These are phyloP conservation scores for Litocranius walleri DNA, from an alignment of 2,113 vertebrate species.

Conservation along the genomic window DNA sequence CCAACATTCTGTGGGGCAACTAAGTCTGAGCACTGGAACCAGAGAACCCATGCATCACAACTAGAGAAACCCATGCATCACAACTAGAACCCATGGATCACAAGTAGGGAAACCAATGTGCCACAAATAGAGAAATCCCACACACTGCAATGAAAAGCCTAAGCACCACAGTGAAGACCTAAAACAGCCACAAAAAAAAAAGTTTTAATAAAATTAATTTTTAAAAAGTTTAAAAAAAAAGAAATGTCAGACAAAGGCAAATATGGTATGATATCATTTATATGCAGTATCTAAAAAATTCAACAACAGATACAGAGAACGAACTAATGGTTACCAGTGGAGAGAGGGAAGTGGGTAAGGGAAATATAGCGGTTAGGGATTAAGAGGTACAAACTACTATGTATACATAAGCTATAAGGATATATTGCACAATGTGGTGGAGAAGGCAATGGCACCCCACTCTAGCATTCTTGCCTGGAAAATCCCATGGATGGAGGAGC, in stretches of 20 bases:
- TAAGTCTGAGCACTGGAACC: not conserved
- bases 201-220: not conserved
- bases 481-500: too few relatives aligned
- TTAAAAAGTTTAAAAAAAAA: not conserved
- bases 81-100: not conserved
- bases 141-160: not conserved
- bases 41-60: not conserved
- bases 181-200: rapidly evolving
- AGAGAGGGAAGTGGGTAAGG: not conserved
- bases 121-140: not conserved
- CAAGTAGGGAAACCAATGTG: not conserved
- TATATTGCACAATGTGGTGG: not conserved
- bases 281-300: not conserved
- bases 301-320: not conserved
- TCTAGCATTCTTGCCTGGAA: too few relatives aligned
- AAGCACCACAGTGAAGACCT: not conserved
- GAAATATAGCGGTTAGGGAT: not conserved
- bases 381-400: not conserved
- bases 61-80: not conserved
- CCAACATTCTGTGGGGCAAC: not conserved
- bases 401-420: not conserved
- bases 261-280: not conserved
- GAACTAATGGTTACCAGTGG: not conserved
- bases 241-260: not conserved
- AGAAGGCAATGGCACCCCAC: too few relatives aligned